Conservation (phyloP, 2,797 vertebrate species). For the Typhlichthys eigenmanni region DNA sequence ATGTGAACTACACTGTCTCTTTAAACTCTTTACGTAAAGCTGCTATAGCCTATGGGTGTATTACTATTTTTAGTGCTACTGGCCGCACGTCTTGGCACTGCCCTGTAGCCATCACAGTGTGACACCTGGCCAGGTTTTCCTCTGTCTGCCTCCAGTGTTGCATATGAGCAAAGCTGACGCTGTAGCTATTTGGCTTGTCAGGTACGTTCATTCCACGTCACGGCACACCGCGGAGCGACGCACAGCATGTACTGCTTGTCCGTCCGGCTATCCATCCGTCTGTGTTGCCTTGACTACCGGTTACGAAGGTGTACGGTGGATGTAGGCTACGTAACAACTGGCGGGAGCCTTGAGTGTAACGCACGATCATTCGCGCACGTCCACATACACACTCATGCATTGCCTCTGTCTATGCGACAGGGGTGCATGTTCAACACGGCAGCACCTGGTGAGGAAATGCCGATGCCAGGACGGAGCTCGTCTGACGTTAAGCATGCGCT, state of each 20-base stretch:
- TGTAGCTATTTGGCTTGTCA: slow-evolving; percentile 45
- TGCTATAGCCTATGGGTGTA: slow-evolving; percentile 18
- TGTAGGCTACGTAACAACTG: slow-evolving; percentile 27
- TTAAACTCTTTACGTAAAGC: slow-evolving; percentile 5
- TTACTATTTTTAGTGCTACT: slow-evolving; percentile 47
- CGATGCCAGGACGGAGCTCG: slow-evolving; percentile 5
- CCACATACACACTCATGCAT: slow-evolving; percentile 16
- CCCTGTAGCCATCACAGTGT: slow-evolving; percentile 27
- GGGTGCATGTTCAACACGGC: slow-evolving; percentile 36
- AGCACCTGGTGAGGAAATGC: slow-evolving; percentile 67
- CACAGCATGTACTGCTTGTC: slow-evolving; percentile 29
- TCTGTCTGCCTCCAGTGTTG: slow-evolving; percentile 33
- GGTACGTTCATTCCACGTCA: slow-evolving; percentile 43
- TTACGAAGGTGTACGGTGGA: slow-evolving; percentile 66
- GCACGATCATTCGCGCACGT: neutral
- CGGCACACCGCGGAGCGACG: slow-evolving; percentile 23
- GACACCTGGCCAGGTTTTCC: slow-evolving; percentile 30
- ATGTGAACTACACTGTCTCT: neutral
- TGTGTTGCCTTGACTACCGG: slow-evolving; percentile 69
- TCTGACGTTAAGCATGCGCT: neutral
- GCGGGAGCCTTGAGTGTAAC: slow-evolving; percentile 1
- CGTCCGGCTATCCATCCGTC: neutral
- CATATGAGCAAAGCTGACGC: slow-evolving; percentile 55
- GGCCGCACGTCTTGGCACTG: slow-evolving; percentile 28
- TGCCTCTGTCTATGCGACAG: slow-evolving; percentile 61